phyloP scores from a whole-genome alignment of 2,888 invertebrate genomes.

The Selenia dentaria region DNA sequence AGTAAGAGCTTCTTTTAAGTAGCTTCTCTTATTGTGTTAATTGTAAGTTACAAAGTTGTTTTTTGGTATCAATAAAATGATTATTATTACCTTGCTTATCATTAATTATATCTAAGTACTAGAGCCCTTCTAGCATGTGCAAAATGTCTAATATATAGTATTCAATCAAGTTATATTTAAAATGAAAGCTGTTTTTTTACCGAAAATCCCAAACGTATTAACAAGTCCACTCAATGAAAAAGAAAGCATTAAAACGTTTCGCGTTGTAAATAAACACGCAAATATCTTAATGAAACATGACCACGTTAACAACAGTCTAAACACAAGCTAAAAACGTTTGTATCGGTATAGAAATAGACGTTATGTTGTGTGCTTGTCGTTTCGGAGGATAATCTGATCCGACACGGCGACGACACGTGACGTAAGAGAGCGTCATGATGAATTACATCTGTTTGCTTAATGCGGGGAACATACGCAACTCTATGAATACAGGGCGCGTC shows the following conservation, averaged over 20 bases:
- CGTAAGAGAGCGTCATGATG: slow-evolving; percentile 47
- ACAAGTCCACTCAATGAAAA: slow-evolving; percentile 2
- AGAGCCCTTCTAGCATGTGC: too few species aligned
- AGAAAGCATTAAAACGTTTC: slow-evolving; percentile 31
- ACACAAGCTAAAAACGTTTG: slow-evolving; percentile 32
- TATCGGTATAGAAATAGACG: slow-evolving; percentile 32
- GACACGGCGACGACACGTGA: slow-evolving; percentile 41
- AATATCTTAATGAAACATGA: slow-evolving; percentile 42
- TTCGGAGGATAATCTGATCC: slow-evolving; percentile 48
- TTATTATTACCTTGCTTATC: too few species aligned
- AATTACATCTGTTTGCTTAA: slow-evolving; percentile 53
- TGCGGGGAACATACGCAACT: slow-evolving; percentile 14
- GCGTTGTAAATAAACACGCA: slow-evolving; percentile 29
- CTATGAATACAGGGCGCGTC: neutral
- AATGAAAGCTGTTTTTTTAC: too few species aligned
- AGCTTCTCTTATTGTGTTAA: too few species aligned
- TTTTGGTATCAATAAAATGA: too few species aligned
- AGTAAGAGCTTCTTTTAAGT: too few species aligned
- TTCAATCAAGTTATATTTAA: too few species aligned
- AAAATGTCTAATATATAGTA: too few species aligned
- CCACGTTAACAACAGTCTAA: slow-evolving; percentile 18
- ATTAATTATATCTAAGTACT: too few species aligned
- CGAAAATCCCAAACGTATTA: neutral
- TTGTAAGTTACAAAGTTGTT: too few species aligned
- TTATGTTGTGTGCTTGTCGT: slow-evolving; percentile 19